Evolutionary conservation across 1,140 invertebrate species (phyloP).

Genomic region (Popillia japonica): DNA sequence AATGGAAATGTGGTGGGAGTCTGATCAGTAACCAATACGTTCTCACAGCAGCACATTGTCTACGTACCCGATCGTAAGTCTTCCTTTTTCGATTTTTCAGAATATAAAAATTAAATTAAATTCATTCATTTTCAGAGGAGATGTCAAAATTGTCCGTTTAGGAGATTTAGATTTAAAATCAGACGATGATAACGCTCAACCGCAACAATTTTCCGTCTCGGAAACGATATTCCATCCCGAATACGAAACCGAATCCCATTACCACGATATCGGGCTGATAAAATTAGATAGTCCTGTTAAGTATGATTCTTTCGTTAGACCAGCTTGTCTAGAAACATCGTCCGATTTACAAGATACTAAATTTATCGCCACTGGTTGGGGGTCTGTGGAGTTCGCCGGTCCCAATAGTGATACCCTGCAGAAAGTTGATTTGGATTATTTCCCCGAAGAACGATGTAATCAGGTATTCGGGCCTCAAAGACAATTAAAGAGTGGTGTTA

Average conservation of each 20-base stretch:
- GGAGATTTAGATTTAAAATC: slow-evolving; percentile 35
- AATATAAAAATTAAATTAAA: no score
- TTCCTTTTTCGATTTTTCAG: no score
- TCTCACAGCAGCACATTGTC: slow-evolving; percentile 47
- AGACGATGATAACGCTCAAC: neutral
- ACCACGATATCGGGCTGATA: slow-evolving; percentile 18
- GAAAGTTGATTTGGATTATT: slow-evolving; percentile 63
- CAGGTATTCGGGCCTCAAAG: slow-evolving; percentile 51
- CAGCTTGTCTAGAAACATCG: neutral
- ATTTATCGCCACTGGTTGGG: slow-evolving; percentile 54
- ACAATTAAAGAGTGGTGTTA: slow-evolving; percentile 61
- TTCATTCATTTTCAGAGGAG: slow-evolving; percentile 7
- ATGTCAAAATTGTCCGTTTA: slow-evolving; percentile 13
- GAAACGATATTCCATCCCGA: slow-evolving; percentile 59
- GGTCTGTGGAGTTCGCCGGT: slow-evolving; percentile 57
- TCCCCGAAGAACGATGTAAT: slow-evolving; percentile 51
- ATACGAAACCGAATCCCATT: slow-evolving; percentile 54
- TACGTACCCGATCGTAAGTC: neutral
- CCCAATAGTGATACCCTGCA: slow-evolving; percentile 61
- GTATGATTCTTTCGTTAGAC: slow-evolving; percentile 12
- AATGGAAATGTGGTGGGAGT: slow-evolving; percentile 44
- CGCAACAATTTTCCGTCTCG: slow-evolving; percentile 47
- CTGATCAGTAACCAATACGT: slow-evolving; percentile 47
- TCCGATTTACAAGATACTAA: neutral
- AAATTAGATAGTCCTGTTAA: slow-evolving; percentile 13